Conservation (phyloP, 2,797 vertebrate species). For the Acrossocheilus fasciatus region DNA sequence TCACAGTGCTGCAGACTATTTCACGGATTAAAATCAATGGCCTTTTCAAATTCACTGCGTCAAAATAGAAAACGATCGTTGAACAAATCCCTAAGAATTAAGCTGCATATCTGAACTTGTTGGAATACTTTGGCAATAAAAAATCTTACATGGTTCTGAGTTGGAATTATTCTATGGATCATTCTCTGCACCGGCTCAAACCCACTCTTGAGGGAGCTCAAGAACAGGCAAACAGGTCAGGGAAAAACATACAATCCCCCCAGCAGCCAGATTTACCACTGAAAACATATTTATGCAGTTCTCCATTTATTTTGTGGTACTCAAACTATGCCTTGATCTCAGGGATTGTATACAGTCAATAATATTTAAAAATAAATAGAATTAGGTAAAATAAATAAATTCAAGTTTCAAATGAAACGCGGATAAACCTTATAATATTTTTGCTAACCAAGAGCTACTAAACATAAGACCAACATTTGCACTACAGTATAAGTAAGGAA, state of each 20-base stretch:
- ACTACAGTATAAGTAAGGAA: no score
- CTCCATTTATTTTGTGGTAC: neutral
- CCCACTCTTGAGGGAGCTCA: slow-evolving; percentile 31
- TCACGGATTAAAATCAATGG: slow-evolving; percentile 55
- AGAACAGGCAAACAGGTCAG: slow-evolving; percentile 8
- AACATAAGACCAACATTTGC: neutral
- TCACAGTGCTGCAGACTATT: slow-evolving; percentile 46
- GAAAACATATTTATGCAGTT: neutral
- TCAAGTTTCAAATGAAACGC: neutral
- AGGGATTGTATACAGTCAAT: neutral
- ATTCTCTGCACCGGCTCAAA: slow-evolving; percentile 9
- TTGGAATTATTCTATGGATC: slow-evolving; percentile 46
- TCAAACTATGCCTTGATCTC: neutral
- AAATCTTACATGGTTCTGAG: slow-evolving; percentile 49
- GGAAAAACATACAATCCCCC: slow-evolving; percentile 7
- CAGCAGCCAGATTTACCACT: slow-evolving; percentile 45
- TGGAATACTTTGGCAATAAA: slow-evolving; percentile 44
- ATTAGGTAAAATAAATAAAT: neutral
- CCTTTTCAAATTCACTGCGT: slow-evolving; percentile 14
- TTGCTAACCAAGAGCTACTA: neutral
- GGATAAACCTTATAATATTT: neutral
- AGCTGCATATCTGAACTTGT: neutral
- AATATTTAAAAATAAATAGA: neutral
- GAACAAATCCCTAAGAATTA: slow-evolving; percentile 35
- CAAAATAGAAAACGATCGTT: slow-evolving; percentile 38